Base-by-base conservation (phyloP, 2,888 invertebrate species). In the Pachliopta kotzebuea region DNA sequence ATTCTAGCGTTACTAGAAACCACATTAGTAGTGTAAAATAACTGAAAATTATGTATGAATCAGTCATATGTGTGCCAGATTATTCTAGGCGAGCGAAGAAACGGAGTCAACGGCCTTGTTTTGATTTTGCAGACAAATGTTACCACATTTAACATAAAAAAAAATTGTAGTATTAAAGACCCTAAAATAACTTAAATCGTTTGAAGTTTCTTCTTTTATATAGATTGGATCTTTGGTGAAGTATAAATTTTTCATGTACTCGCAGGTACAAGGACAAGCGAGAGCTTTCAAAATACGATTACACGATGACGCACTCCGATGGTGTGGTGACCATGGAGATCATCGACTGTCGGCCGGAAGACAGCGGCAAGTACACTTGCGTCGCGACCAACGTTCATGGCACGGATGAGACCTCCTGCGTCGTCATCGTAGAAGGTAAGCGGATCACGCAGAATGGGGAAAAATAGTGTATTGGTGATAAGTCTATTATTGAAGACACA, bases 261-360 rank as follows among this genome's bases (percentile, higher is more conserved):
- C 78, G 92, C 78, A 92, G 92, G 92, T 92, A 83, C 93, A 99
- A 99, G 90, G 98, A 99, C 81, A 96, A 96, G 70, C 94, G 95
- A 57, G 99, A 99, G 86, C 92, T 99, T 31, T 96, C 95, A 65
- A 97, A 96, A 84, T 95, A 96, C 81, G 97, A 98, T 76, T 98
- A 97, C 86, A 94, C 97, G 62, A 97, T 98, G 95, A 94, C 95
- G 6, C 95, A 96, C 81, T 94, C 98, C 4, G 98, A 98, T 85
- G 99, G 99, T 74, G 98, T 99, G 56, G 96, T 98, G 62, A 98
- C 98, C 0, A 94, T 99, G 92, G 99, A 99, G 93, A 98, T 99
- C 75, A 94, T 97, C 71, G 97, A 98, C 88, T 98, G 98, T 83
- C 95, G 96, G 76, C 96, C 98, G 0, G 96, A 96, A 66, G 99